Percentiles rank a stretch among this genome's conserved stretches.
Evolutionary conservation across 2,113 vertebrate species (phyloP).

Genomic region (Silurus asotus): DNA sequence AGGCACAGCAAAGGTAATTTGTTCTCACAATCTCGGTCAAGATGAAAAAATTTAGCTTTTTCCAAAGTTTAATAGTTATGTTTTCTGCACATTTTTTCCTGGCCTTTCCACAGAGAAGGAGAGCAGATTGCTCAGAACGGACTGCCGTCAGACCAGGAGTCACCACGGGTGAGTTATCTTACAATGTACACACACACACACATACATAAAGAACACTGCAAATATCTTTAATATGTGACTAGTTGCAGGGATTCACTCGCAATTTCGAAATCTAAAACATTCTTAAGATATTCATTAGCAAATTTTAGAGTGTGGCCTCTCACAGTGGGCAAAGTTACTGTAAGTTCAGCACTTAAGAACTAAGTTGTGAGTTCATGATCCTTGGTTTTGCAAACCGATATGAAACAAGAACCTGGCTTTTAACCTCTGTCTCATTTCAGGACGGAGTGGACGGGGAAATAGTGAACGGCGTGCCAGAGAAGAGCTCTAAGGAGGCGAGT

Average conservation of each 20-base stretch:
- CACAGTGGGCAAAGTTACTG: not conserved
- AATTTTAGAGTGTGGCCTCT: not conserved
- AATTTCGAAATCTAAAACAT: not conserved
- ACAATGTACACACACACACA: constrained; percentile 79
- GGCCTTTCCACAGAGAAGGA: constrained; percentile 68
- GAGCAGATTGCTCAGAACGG: constrained; percentile 86
- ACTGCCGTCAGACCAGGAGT: constrained; percentile 88
- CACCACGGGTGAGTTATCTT: constrained; percentile 90
- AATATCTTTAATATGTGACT: not conserved
- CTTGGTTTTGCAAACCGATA: not conserved
- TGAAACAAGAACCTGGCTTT: not conserved
- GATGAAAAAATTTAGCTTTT: not conserved
- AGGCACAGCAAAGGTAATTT: constrained; percentile 82
- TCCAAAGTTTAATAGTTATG: not conserved
- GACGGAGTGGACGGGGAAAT: constrained; percentile 80
- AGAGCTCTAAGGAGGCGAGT: constrained; percentile 90
- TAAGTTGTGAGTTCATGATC: not conserved
- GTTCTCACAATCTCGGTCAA: not conserved
- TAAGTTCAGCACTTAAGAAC: not conserved
- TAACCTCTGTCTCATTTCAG: constrained; percentile 59
- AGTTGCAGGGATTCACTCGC: not conserved
- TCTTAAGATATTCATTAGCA: not conserved
- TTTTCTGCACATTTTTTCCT: not conserved
- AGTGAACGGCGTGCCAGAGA: constrained; percentile 88
- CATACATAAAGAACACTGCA: not conserved